Evolutionary conservation across 2,888 invertebrate species (phyloP).

Genomic region (Callinectes sapidus): DNA sequence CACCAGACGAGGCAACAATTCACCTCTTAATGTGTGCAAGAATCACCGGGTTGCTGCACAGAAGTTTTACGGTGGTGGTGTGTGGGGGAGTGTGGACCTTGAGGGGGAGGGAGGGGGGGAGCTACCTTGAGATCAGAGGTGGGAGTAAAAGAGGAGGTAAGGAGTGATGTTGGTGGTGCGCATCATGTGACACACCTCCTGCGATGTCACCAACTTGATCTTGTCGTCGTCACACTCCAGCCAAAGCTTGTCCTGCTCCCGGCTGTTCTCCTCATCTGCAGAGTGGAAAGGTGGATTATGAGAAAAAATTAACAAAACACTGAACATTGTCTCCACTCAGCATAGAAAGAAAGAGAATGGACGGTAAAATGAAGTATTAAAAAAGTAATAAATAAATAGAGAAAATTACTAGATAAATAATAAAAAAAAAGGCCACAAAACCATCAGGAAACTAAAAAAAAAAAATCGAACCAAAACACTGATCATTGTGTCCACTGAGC

Average conservation of each 20-base stretch:
- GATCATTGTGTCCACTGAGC: too few relatives aligned
- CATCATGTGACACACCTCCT: conserved; percentile 87
- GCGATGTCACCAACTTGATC: conserved; percentile 85
- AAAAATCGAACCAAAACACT: too few relatives aligned
- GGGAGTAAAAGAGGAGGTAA: conserved; percentile 86
- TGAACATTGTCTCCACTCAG: too few relatives aligned
- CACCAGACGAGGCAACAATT: neutral
- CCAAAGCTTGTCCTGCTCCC: conserved; percentile 80
- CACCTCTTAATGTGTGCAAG: neutral
- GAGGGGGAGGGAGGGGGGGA: neutral
- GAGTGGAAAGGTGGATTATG: neutral
- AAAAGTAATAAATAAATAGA: neutral
- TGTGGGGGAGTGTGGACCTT: neutral
- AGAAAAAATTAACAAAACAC: too few relatives aligned
- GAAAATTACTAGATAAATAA: neutral
- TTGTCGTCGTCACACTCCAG: conserved; percentile 92
- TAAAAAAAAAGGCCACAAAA: neutral
- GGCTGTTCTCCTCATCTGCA: conserved; percentile 18
- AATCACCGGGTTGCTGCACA: neutral
- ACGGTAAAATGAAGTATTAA: neutral
- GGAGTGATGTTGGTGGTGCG: conserved; percentile 86
- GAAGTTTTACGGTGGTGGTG: neutral
- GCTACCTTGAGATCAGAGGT: conserved; percentile 47
- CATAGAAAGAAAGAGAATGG: too few relatives aligned
- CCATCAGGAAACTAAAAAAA: neutral